Evolutionary conservation across 2,888 invertebrate species (phyloP).

Genomic region (Drosophila stalkeri): DNA sequence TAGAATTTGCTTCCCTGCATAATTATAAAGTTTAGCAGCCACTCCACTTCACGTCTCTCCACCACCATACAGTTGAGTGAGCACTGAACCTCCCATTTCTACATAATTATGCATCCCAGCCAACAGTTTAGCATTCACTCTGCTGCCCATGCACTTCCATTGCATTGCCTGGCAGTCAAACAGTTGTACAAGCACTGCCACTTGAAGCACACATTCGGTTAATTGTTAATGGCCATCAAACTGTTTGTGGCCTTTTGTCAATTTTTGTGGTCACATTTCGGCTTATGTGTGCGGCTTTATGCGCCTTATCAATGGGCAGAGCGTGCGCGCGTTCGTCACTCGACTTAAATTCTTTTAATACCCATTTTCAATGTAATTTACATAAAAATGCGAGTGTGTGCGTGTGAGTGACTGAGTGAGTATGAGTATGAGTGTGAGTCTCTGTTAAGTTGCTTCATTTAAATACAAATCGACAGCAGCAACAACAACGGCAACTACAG

Average conservation of each 20-base stretch:
- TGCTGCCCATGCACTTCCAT: too few species aligned
- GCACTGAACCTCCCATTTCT: neutral
- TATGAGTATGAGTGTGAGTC: slow-evolving; percentile 13
- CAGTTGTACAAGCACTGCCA: neutral
- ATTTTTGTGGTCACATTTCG: slow-evolving; percentile 18
- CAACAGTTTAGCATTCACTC: neutral
- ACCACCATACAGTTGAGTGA: neutral
- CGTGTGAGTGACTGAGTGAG: neutral
- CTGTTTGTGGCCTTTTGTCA: slow-evolving; percentile 16
- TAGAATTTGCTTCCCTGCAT: neutral
- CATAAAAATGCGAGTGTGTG: slow-evolving; percentile 63
- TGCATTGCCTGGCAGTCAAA: neutral
- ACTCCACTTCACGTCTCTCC: neutral
- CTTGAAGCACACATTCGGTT: slow-evolving; percentile 16
- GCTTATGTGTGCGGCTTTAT: slow-evolving; percentile 10
- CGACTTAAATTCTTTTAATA: slow-evolving; percentile 30
- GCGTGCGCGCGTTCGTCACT: slow-evolving; percentile 5
- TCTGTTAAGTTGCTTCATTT: slow-evolving; percentile 72
- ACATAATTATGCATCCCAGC: too few species aligned
- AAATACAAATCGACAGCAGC: slow-evolving; percentile 55
- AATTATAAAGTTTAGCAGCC: neutral
- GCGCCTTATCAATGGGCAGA: slow-evolving; percentile 59
- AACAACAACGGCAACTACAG: slow-evolving; percentile 38
- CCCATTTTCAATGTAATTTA: slow-evolving; percentile 68
- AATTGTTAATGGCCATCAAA: slow-evolving; percentile 41